A percentile compares a stretch with the other conserved stretches of the same genome.
Conservation (phyloP, 2,113 vertebrate genomes). For the Seriola quinqueradiata region DNA sequence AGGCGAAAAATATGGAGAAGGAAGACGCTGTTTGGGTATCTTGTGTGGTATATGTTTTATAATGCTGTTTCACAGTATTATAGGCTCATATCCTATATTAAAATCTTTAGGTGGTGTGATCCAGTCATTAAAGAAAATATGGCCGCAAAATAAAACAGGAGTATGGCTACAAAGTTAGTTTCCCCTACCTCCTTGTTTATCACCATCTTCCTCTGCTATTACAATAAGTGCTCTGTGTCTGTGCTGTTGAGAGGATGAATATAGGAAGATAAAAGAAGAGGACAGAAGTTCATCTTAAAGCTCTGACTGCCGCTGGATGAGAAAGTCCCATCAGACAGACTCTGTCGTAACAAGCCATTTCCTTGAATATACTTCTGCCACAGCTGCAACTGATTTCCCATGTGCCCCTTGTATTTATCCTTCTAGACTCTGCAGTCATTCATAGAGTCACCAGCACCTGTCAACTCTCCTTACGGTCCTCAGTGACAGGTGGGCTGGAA, state of each 20-base stretch:
- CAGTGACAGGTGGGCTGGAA: slow-evolving; percentile 29
- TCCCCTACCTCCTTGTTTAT: not conserved
- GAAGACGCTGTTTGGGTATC: not conserved
- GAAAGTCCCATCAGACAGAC: slow-evolving; percentile 30
- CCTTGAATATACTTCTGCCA: slow-evolving; percentile 25
- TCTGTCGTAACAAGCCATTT: slow-evolving; percentile 55
- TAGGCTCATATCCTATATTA: not conserved
- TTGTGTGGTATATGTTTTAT: not conserved
- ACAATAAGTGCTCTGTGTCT: not conserved
- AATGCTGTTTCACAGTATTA: not conserved
- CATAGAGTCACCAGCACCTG: slow-evolving; percentile 33
- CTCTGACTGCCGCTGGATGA: slow-evolving; percentile 7
- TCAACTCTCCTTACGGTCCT: slow-evolving; percentile 40
- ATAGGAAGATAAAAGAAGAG: not conserved
- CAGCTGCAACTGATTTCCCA: slow-evolving; percentile 57
- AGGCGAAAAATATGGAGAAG: not conserved
- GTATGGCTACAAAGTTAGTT: not conserved
- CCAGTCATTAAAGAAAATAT: slow-evolving; percentile 33
- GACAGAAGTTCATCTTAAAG: not conserved
- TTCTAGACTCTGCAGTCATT: slow-evolving; percentile 20
- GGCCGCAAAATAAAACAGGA: slow-evolving; percentile 6
- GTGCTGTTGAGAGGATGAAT: slow-evolving; percentile 9
- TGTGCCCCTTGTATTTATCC: slow-evolving; percentile 24
- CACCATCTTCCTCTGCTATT: not conserved
- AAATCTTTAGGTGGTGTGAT: slow-evolving; percentile 6